Base-by-base conservation (phyloP, 2,888 invertebrate genomes). In the Andricus quercusramuli region DNA sequence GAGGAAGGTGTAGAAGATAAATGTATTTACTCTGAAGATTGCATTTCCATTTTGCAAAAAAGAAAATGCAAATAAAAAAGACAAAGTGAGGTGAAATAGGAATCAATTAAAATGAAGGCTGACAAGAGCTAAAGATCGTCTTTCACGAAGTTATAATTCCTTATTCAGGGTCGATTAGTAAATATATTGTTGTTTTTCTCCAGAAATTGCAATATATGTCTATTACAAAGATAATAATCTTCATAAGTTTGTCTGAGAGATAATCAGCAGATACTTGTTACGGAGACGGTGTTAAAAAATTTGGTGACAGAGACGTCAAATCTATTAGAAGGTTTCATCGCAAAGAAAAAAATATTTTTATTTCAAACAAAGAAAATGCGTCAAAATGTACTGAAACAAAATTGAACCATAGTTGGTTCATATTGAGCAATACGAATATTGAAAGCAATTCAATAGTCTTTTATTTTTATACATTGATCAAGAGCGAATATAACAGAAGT, bases 51-150 rank as follows among this genome's bases (percentile, higher is more conserved):
- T 64, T 29, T 64, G 29, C 13, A 64, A 64, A 64, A 64, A 62
- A 4, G 22, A 62, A 64, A 64, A 64, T 64, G 17, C 29, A 17
- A 59, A 56, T 25, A 25, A 29, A 64, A 64, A 29, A 29, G 6
- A 15, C 29, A 29, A 64, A 22, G 25, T 13, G 29, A 64, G 29
- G 64, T 25, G 29, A 64, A 64, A 64, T 15, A 25, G 29, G 64
- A 29, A 64, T 64, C 13, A 64, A 64, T 64, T 64, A 64, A 64
- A 64, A 64, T 25, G 64, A 64, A 64, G 64, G 64, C 29, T 64
- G 17, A 64, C 17, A 29, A 64, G 64, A 64, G 29, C 17, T 64
- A 29, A 29, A 62, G 62, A 62, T 62, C 25, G 62, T 64, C 64
- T 29, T 64, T 17, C 22, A 64, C 29, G 37, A 37, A 64, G 64